Evolutionary conservation across 2,113 vertebrate species (phyloP).

Genomic region (Bufo gargarizans): DNA sequence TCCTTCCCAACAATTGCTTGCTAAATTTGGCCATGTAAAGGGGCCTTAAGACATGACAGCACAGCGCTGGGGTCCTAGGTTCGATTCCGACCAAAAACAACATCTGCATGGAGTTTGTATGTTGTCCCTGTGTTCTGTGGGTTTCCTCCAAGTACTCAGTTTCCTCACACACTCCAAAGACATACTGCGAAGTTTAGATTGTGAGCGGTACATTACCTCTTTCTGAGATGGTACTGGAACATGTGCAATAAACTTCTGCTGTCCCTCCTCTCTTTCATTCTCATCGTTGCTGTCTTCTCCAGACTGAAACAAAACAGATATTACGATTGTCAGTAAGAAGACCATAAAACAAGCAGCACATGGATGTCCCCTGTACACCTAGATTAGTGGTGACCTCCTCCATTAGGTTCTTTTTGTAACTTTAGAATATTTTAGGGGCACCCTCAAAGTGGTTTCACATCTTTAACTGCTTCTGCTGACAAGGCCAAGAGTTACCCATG

Average conservation of each 20-base stretch:
- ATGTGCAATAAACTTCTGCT: constrained; percentile 89
- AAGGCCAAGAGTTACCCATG: background rate
- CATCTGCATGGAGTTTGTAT: too few relatives aligned
- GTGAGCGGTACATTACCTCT: constrained; percentile 78
- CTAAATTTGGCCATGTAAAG: too few relatives aligned
- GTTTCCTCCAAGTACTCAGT: too few relatives aligned
- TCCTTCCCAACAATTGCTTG: too few relatives aligned
- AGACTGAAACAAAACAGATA: constrained; percentile 66
- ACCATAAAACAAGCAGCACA: background rate
- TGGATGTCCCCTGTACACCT: background rate
- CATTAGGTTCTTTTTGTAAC: background rate
- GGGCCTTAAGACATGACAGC: too few relatives aligned
- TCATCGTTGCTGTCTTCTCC: constrained; percentile 82
- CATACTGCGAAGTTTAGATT: too few relatives aligned
- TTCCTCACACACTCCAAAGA: too few relatives aligned
- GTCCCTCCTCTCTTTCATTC: constrained; percentile 81
- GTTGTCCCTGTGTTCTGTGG: too few relatives aligned
- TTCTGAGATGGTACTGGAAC: constrained; percentile 94
- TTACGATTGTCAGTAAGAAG: background rate
- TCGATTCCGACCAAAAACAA: too few relatives aligned
- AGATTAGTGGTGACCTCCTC: background rate
- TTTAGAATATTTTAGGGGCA: background rate
- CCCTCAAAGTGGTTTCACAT: background rate
- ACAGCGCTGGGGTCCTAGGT: too few relatives aligned
- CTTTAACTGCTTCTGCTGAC: background rate